These are phyloP conservation scores for Cheilosia scutellata DNA, from an alignment of 2,888 invertebrate species.

Conservation along the genomic window DNA sequence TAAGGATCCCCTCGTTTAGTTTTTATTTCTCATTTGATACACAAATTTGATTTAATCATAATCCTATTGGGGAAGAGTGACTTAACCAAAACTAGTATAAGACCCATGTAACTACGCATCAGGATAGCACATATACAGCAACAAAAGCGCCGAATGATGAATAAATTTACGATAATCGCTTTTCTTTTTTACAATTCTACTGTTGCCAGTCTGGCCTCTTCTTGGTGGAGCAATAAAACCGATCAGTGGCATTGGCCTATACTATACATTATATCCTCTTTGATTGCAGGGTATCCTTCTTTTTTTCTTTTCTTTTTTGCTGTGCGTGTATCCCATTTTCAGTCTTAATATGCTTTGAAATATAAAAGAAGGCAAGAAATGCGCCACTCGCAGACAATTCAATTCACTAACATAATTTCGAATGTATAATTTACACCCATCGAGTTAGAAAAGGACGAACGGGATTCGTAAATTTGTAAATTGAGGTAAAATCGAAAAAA, in stretches of 20 bases:
- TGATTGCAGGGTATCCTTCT: slow-evolving; percentile 52
- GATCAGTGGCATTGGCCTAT: slow-evolving; percentile 61
- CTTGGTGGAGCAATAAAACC: slow-evolving; percentile 39
- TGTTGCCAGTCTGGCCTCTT: slow-evolving; percentile 20
- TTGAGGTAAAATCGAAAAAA: slow-evolving; percentile 62
- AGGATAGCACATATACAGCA: slow-evolving; percentile 6
- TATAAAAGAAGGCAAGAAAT: slow-evolving; percentile 14
- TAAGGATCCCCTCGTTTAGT: slow-evolving; percentile 61
- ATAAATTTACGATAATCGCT: slow-evolving; percentile 71
- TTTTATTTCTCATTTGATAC: slow-evolving; percentile 69
- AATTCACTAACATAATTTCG: slow-evolving; percentile 66
- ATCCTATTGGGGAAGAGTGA: slow-evolving; percentile 51
- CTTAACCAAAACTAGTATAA: slow-evolving; percentile 57
- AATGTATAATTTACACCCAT: slow-evolving; percentile 66
- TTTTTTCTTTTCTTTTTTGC: slow-evolving; percentile 17
- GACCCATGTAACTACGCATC: slow-evolving; percentile 56
- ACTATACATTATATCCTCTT: slow-evolving; percentile 43
- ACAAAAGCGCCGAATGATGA: slow-evolving; percentile 46
- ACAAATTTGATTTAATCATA: slow-evolving; percentile 74
- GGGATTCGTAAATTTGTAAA: slow-evolving; percentile 61
- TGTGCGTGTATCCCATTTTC: not conserved
- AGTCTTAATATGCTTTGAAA: slow-evolving; percentile 21
- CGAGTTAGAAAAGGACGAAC: slow-evolving; percentile 17
- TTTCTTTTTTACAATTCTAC: slow-evolving; percentile 32
- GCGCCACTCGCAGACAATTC: slow-evolving; percentile 54